Percentiles rank a stretch among this genome's conserved stretches.
These are phyloP conservation scores for Platyscapa corneri DNA, from an alignment of 1,140 invertebrate genomes.

Conservation along the genomic window DNA sequence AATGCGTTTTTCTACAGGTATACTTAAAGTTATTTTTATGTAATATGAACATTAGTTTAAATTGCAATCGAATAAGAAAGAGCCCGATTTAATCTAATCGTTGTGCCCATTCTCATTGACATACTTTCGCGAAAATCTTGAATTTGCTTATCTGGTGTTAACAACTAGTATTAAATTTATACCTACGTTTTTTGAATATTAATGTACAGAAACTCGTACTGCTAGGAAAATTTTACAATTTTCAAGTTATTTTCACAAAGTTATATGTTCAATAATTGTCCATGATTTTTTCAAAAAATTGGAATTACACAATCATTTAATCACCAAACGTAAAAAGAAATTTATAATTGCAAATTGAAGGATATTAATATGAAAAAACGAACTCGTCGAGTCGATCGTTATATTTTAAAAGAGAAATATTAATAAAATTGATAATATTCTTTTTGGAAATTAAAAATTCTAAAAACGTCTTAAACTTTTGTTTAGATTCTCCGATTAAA, in stretches of 20 bases:
- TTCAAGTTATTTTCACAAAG: no score
- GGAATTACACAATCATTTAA: no score
- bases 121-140: neutral
- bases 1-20: neutral
- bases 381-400: no score
- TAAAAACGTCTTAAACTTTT: neutral
- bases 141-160: neutral
- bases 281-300: no score
- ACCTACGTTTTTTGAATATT: neutral
- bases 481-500: neutral
- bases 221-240: neutral
- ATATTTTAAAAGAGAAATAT: no score
- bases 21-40: neutral
- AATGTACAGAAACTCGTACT: neutral
- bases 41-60: neutral
- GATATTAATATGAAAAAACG: no score
- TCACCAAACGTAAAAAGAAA: no score
- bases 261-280: no score
- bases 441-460: no score
- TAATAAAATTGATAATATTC: no score
- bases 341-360: no score
- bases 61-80: conserved; percentile 1
- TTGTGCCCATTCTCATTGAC: neutral
- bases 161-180: neutral
- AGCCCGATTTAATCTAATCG: neutral